Base-by-base conservation (phyloP, 2,888 invertebrate species). In the Drosophila siamana region DNA sequence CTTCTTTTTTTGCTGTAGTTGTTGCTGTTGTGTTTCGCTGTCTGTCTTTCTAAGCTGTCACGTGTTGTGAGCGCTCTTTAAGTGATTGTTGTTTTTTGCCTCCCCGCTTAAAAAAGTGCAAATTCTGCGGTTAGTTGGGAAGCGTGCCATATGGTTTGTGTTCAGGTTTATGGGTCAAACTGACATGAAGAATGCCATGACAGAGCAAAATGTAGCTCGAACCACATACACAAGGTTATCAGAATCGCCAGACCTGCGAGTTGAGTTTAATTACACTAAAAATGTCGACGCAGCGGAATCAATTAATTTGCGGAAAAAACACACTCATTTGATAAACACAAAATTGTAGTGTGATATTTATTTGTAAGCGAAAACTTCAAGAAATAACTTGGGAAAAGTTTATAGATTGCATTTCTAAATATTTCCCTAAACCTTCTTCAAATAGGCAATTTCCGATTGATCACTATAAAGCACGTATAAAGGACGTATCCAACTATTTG, bases 81-180 rank as follows among this genome's bases (percentile, higher is more conserved):
- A 43, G 30, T 46, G 24, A 5, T 56, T 33, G 33, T 30, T 63
- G 48, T 36, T 33, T 33, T 33, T 9, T 61, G 43, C 44, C 26
- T 44, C 26, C 16, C 46, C 40, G 41, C 26, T 30, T 40, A 46
- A 70, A 60, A 60, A 52, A 73, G 19, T 78, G 78, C 78, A 54
- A 60, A 48, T 48, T 38, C 38, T 56, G 69, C 74, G 51, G 59
- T 43, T 59, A 55, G 50, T 59, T 50, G 62, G 52, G 62, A 68
- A 78, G 62, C 78, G 62, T 74, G 78, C 74, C 74, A 74, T 54
- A 48, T 60, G 74, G 47, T 48, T 56, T 43, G 51, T 41, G 66
- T 72, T 74, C 9, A n/a, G 51, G 44, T 74, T 56, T 74, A 63
- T 74, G 78, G 74, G 74, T 74, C 74, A 78, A 56, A 30, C 2